Evolutionary conservation across 2,113 vertebrate genomes (phyloP).

Genomic region (Alouatta palliata): DNA sequence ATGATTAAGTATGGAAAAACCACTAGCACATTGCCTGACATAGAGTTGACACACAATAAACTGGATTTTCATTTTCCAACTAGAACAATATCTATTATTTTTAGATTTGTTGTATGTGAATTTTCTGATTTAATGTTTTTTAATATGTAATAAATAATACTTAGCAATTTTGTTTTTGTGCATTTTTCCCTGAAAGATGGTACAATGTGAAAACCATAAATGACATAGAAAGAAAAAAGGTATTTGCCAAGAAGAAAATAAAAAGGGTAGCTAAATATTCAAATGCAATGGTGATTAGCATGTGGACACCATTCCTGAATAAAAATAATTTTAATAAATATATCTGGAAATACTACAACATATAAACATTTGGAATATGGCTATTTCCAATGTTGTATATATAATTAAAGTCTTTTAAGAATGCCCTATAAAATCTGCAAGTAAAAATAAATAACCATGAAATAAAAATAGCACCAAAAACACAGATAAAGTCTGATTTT

Average conservation of each 20-base stretch:
- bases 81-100: neutral
- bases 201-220: neutral
- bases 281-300: neutral
- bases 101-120: neutral
- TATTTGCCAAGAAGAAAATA: neutral
- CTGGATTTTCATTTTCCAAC: neutral
- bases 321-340: neutral
- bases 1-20: neutral
- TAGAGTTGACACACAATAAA: neutral
- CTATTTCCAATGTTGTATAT: neutral
- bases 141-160: neutral
- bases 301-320: neutral
- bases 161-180: neutral
- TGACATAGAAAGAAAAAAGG: neutral
- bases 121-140: neutral
- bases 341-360: neutral
- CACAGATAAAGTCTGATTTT: neutral
- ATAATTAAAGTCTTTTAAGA: neutral
- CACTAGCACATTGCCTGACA: neutral
- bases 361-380: neutral
- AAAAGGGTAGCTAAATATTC: neutral
- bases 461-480: neutral
- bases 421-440: neutral
- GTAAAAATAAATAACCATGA: neutral
- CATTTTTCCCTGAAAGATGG: neutral